phyloP scores from a whole-genome alignment of 2,113 vertebrate genomes.

The Mesembrinibis cayennensis region DNA sequence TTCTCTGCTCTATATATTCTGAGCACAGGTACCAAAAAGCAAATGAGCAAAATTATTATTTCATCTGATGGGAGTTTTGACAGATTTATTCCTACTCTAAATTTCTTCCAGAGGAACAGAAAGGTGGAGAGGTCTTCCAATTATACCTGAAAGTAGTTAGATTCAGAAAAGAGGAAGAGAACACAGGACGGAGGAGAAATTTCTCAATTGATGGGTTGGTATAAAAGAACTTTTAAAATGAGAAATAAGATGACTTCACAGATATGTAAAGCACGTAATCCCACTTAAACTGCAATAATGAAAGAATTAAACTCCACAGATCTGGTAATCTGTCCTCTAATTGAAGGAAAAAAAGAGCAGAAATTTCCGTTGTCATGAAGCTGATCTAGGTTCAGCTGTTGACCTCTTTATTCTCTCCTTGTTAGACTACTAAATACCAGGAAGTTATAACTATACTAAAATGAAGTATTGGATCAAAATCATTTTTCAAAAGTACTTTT shows the following conservation, averaged over 20 bases:
- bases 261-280: neutral
- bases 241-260: neutral
- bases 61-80: neutral
- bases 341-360: constrained; percentile 36
- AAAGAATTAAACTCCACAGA: constrained; percentile 34
- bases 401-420: constrained; percentile 40
- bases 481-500: neutral
- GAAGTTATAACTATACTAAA: constrained; percentile 35
- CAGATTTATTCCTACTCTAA: constrained; percentile 44
- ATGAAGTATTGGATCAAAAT: constrained; percentile 42
- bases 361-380: constrained; percentile 30
- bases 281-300: constrained; percentile 33
- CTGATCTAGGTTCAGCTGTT: constrained; percentile 39
- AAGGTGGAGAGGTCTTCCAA: constrained; percentile 31
- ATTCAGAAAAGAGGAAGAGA: neutral
- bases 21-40: neutral
- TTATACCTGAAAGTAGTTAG: neutral
- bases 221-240: neutral
- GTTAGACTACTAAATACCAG: constrained; percentile 48
- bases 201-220: neutral
- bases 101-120: constrained; percentile 23
- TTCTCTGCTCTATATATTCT: neutral
- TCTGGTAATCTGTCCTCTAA: neutral
- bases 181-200: neutral
- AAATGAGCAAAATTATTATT: constrained; percentile 42